Evolutionary conservation across 2,113 vertebrate species (phyloP), one percentile per base, ranked within the genome.

Genomic region (Elanus axillaris): DNA sequence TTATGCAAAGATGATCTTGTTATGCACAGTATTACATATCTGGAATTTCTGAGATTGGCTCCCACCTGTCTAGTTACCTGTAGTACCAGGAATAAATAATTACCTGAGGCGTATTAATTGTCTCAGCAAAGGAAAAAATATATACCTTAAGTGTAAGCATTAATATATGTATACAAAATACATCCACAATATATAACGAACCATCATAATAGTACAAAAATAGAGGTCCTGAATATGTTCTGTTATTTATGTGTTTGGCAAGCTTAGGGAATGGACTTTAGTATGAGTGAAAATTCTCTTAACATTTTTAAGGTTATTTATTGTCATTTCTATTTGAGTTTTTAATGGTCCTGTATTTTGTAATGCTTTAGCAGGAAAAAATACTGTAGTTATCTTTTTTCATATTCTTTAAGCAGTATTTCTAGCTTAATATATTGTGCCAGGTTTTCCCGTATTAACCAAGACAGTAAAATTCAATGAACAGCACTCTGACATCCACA

Each of bases 351-450:
- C 97, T 97, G 97, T 97, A 97, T 97, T 97, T 98, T 98, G 98
- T 98, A 97, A 98, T 97, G 95, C 97, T 97, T 98, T 98, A 98
- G 97, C 98, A 97, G 97, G 98, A 92, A 96, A 98, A 94, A 96
- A 97, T 96, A 96, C 95, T 94, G 97, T 98, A 91, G 96, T 97
- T 97, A 95, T 93, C 97, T 96, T 97, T 95, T 97, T 97, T 97
- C 98, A 97, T 98, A 98, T 98, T 98, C 97, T 98, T 97, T 98
- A 97, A 98, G 97, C 97, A 97, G 96, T 97, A 96, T 98, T 97
- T 97, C 97, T 98, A 98, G 98, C 97, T 98, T 97, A 97, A 97
- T 97, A 97, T 97, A 96, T 98, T 98, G 98, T 98, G 98, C 97
- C 97, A 96, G 97, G 96, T 96, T 91, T 96, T 90, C 86, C 97